These are phyloP conservation scores for Rhynchotus rufescens DNA, from an alignment of 2,797 vertebrate species.

Conservation along the genomic window DNA sequence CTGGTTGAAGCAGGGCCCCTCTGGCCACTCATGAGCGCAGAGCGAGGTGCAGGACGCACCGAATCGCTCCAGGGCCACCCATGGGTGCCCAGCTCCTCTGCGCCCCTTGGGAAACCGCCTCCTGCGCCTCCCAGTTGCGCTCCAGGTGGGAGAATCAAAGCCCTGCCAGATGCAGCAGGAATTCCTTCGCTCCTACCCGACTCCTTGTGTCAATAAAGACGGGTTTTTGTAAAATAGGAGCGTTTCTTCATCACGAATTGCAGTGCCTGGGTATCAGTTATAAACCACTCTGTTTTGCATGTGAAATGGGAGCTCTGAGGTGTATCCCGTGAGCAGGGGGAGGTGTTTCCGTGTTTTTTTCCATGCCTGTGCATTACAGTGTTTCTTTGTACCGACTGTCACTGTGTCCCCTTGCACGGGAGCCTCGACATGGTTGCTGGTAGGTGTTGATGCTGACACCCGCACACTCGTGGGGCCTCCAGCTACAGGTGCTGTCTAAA, in stretches of 20 bases:
- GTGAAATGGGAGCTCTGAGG: too few species aligned
- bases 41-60: background rate
- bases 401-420: too few species aligned
- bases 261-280: too few species aligned
- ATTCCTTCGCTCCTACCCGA: background rate
- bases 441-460: too few species aligned
- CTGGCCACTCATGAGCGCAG: background rate
- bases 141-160: slow-evolving; percentile 5
- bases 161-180: background rate
- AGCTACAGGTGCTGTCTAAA: background rate
- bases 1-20: background rate
- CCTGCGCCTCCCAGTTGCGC: background rate
- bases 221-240: slow-evolving; percentile 3
- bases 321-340: too few species aligned
- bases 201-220: slow-evolving; percentile 25
- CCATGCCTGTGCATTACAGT: too few species aligned
- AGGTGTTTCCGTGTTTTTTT: too few species aligned
- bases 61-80: too few species aligned
- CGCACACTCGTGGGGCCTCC: too few species aligned
- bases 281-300: too few species aligned
- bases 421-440: too few species aligned
- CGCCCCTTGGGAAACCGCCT: background rate
- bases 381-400: too few species aligned
- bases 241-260: background rate
- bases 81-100: background rate